phyloP scores from a whole-genome alignment of 2,113 vertebrate species.

The Ivindomyrus marchei region DNA sequence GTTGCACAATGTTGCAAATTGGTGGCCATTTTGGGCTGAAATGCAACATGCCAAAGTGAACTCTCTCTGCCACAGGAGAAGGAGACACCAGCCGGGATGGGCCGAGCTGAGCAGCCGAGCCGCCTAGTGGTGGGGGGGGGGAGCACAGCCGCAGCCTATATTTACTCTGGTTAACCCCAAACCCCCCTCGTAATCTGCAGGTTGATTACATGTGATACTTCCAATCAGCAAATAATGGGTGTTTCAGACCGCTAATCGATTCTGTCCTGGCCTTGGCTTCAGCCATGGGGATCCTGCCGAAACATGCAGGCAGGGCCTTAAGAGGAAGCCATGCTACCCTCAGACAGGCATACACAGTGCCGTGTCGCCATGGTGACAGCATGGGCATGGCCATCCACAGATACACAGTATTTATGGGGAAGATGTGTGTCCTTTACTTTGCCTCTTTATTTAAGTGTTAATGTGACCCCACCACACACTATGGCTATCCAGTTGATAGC shows the following conservation, averaged over 20 bases:
- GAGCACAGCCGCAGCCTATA: background rate
- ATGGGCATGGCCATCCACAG: background rate
- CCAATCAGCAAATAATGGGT: slow-evolving; percentile 13
- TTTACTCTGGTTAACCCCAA: background rate
- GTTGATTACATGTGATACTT: slow-evolving; percentile 18
- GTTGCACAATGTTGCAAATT: background rate
- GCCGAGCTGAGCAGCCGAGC: background rate
- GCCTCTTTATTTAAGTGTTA: background rate
- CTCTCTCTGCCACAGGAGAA: too few species aligned
- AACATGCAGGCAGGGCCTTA: background rate
- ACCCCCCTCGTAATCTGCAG: slow-evolving; percentile 2
- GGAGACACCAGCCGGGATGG: background rate
- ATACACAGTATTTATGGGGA: background rate
- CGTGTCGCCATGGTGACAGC: too few species aligned
- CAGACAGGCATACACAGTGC: background rate
- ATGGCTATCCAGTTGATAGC: background rate
- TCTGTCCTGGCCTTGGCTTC: background rate
- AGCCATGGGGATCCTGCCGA: background rate
- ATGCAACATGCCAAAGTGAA: background rate
- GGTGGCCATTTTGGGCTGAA: background rate
- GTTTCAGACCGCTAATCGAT: background rate
- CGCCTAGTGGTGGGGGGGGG: background rate
- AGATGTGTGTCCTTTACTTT: background rate
- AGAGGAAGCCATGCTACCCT: background rate
- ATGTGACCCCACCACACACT: background rate